These are phyloP conservation scores for Columba guinea DNA, from an alignment of 2,797 vertebrate species.

Conservation along the genomic window DNA sequence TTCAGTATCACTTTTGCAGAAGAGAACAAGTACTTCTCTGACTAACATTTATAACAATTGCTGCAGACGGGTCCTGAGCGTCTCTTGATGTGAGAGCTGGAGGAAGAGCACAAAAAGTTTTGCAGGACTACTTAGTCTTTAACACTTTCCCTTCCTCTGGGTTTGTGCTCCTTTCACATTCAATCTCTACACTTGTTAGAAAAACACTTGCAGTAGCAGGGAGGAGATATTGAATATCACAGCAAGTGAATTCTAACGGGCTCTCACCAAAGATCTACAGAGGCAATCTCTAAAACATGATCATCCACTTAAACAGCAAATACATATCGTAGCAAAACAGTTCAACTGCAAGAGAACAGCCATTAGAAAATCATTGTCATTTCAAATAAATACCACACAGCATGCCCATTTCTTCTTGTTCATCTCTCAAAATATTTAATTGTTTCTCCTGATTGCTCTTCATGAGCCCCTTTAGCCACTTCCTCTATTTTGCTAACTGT, in stretches of 20 bases:
- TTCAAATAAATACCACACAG: background rate
- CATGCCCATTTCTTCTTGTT: background rate
- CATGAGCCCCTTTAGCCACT: background rate
- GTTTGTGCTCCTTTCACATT: background rate
- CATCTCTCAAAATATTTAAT: background rate
- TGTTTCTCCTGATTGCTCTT: background rate
- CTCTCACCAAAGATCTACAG: background rate
- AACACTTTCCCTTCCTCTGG: background rate
- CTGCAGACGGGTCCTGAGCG: background rate
- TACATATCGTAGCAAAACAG: background rate
- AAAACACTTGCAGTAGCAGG: background rate
- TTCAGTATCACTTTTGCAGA: background rate
- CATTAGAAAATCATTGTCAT: background rate
- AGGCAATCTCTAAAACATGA: background rate
- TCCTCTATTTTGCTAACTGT: background rate
- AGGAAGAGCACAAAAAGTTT: background rate
- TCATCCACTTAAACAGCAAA: background rate
- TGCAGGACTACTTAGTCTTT: background rate
- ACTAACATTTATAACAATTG: background rate
- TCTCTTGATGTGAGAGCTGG: background rate
- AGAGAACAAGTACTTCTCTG: background rate
- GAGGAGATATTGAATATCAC: background rate
- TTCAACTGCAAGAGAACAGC: background rate
- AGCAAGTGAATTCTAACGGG: background rate
- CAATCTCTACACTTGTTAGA: background rate